Base-by-base conservation (phyloP, 2,113 vertebrate species). In the Labeo catla region DNA sequence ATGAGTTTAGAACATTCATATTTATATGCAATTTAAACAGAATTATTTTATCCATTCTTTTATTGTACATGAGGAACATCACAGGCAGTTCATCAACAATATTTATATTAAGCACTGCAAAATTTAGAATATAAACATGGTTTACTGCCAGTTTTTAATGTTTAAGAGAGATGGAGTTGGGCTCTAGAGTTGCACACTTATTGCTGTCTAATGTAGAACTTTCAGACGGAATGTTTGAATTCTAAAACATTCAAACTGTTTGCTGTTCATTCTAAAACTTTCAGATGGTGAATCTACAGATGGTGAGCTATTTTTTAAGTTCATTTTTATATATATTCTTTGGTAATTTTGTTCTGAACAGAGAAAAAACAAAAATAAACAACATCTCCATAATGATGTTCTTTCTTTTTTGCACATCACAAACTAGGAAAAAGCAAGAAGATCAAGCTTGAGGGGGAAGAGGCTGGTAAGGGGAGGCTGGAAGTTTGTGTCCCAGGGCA, bases 401-500 rank as follows among this genome's bases (percentile, higher is more conserved):
- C 45, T 52, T 68, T 5, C 12, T 47, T 68, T 68, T 66, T 81
- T 34, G 59, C 9, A 49, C 15, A 10, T 81, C 28, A 68, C 1
- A 9, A 45, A 19, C 15, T 50, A 50, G 61, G 76, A 68, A 82
- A 57, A 49, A 34, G 23, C 16, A 12, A 45, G 6, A 81, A n/a
- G 34, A 8, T 61, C 45, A 80, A 52, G 23, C 45, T 50, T 49
- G 10, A 50, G 80, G 61, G 12, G 16, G 61, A 28, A 50, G 45
- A 77, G 80, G 89, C 91, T 28, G 89, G 90, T 91, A 92, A 91
- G 90, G 88, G 82, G 90, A 87, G 82, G 85, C 76, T 87, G 86
- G 89, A 82, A 86, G 59, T 84, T 61, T 70, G 72, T 72, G 74
- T 86, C 86, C 86, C 81, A 88, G 76, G 77, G 85, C 43, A 59